A percentile compares a stretch with the other conserved stretches of the same genome.
Evolutionary conservation across 2,888 invertebrate genomes (phyloP).

Genomic region (Drosophila greeni): DNA sequence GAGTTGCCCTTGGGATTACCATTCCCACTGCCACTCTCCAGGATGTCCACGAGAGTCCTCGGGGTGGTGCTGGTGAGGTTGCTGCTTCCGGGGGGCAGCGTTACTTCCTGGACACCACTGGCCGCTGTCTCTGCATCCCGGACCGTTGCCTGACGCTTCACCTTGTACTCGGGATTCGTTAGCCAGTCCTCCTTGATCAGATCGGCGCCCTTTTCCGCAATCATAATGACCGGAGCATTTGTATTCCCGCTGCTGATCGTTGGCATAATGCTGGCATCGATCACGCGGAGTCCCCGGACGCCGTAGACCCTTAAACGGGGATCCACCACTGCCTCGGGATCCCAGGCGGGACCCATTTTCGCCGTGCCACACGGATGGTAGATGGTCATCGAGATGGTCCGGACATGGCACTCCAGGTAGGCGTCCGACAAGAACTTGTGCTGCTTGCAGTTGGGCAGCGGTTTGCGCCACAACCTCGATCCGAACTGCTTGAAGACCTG

Average conservation of each 20-base stretch:
- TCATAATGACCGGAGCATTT: constrained; percentile 95
- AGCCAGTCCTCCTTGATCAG: constrained; percentile 91
- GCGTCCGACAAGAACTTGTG: constrained; percentile 86
- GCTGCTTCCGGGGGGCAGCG: not conserved
- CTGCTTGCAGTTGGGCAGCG: constrained; percentile 88
- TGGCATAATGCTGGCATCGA: constrained; percentile 94
- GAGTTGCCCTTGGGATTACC: constrained; percentile 8
- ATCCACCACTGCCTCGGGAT: constrained; percentile 89
- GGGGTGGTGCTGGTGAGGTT: constrained; percentile 16
- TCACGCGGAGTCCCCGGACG: constrained; percentile 87
- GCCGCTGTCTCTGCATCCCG: constrained; percentile 51
- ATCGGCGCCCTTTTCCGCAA: constrained; percentile 92
- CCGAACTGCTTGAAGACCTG: constrained; percentile 90
- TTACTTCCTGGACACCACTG: constrained; percentile 13
- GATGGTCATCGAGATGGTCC: constrained; percentile 93
- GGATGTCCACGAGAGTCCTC: not conserved
- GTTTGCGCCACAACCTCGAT: constrained; percentile 85
- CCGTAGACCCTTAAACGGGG: constrained; percentile 88
- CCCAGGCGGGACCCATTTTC: constrained; percentile 91
- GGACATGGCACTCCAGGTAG: constrained; percentile 92
- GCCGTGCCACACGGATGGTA: constrained; percentile 93
- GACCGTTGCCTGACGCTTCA: constrained; percentile 51
- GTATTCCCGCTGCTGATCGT: constrained; percentile 93
- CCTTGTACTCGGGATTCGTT: constrained; percentile 77
- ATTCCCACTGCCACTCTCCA: not conserved